phyloP scores from a whole-genome alignment of 2,888 invertebrate species.

The Phaedon cochleariae region DNA sequence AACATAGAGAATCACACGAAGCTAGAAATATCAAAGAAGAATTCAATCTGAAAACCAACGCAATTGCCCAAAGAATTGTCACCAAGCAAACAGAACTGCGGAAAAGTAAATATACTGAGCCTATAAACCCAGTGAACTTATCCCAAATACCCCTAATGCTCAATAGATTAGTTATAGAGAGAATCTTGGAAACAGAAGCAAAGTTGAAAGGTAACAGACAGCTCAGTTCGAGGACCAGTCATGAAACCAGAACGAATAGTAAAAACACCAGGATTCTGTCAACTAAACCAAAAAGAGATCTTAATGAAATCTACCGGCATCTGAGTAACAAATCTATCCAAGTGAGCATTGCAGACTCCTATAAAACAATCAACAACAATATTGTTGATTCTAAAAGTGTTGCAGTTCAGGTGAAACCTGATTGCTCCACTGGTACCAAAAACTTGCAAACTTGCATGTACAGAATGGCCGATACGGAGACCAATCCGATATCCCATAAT shows the following conservation, averaged over 20 bases:
- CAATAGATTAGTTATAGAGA: neutral
- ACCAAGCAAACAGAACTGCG: conserved; percentile 9
- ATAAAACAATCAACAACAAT: neutral
- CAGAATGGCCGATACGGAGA: conserved; percentile 14
- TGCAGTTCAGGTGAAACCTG: conserved; percentile 9
- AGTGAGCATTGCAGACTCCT: neutral
- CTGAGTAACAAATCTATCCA: neutral
- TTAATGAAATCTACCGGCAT: too few relatives aligned
- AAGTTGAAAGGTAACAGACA: neutral
- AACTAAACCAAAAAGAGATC: neutral
- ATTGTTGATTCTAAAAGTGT: neutral
- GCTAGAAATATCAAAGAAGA: neutral
- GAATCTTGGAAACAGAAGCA: neutral
- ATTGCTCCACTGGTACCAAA: neutral
- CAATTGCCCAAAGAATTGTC: conserved; percentile 19
- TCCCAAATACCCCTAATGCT: neutral
- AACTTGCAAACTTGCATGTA: conserved; percentile 25
- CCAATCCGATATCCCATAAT: neutral
- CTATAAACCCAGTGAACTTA: neutral
- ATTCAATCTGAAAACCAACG: conserved; percentile 2
- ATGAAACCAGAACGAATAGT: neutral
- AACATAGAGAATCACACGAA: neutral
- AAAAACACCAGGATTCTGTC: neutral
- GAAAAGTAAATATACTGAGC: neutral
- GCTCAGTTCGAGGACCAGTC: neutral